phyloP scores from a whole-genome alignment of 1,140 invertebrate genomes.

The Panagrolaimus sp. region DNA sequence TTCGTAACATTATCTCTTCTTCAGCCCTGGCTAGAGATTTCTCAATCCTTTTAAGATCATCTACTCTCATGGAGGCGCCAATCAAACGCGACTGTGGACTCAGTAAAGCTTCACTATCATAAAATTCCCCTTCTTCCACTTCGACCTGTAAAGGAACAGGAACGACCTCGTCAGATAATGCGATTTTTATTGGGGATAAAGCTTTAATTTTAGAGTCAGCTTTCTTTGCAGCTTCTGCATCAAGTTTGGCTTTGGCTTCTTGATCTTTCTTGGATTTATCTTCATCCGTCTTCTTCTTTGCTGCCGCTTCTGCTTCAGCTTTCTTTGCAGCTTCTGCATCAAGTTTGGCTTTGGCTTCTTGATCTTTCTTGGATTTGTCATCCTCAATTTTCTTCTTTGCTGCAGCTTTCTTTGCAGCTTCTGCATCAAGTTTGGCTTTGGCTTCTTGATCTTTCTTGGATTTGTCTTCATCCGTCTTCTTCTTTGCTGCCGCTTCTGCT shows the following conservation, averaged over 20 bases:
- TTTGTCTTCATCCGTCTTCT: slow-evolving; percentile 1
- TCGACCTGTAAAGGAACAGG: too few species aligned
- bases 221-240: slow-evolving; percentile 1
- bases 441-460: neutral
- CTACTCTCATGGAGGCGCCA: neutral
- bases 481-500: neutral
- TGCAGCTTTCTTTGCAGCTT: too few species aligned
- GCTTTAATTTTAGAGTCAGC: neutral
- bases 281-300: neutral
- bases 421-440: too few species aligned
- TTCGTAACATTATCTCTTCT: neutral
- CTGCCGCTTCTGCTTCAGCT: neutral
- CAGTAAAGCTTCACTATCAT: neutral
- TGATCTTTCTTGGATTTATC: too few species aligned
- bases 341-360: slow-evolving; percentile 2
- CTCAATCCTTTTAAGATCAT: neutral
- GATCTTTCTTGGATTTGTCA: neutral
- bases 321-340: slow-evolving; percentile 9
- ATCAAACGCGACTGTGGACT: slow-evolving; percentile 3
- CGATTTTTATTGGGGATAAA: too few species aligned
- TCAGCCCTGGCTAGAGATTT: neutral
- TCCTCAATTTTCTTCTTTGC: slow-evolving; percentile 1
- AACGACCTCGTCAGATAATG: too few species aligned
- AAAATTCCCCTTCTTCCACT: too few species aligned
- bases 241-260: neutral